These are phyloP conservation scores for Orycteropus afer DNA, from an alignment of 2,113 vertebrate species.

Conservation along the genomic window DNA sequence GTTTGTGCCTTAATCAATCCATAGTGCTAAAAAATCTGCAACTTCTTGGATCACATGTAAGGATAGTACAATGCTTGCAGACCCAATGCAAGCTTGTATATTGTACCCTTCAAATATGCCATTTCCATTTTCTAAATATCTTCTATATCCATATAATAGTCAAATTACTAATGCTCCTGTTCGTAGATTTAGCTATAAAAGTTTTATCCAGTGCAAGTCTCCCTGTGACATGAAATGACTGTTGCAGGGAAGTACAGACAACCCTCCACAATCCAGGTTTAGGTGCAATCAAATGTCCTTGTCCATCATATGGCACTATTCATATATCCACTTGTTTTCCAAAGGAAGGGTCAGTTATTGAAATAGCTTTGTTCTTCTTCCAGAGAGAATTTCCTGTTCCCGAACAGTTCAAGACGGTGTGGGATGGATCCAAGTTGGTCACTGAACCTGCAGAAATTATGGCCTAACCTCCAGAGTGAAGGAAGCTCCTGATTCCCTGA, in stretches of 20 bases:
- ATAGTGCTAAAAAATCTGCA: slow-evolving; percentile 55
- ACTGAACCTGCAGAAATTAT: slow-evolving; percentile 97
- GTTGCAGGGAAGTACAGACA: slow-evolving; percentile 71
- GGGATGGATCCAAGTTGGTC: slow-evolving; percentile 95
- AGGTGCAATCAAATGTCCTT: slow-evolving; percentile 71
- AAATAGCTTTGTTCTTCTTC: slow-evolving; percentile 76
- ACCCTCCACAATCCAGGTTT: slow-evolving; percentile 59
- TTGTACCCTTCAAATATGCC: slow-evolving; percentile 76
- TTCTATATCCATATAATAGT: slow-evolving; percentile 68
- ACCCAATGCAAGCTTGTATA: slow-evolving; percentile 70
- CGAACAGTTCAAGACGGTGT: slow-evolving; percentile 98
- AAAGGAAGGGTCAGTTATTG: slow-evolving; percentile 68
- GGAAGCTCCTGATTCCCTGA: neutral
- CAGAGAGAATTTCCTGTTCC: slow-evolving; percentile 98
- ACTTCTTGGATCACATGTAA: slow-evolving; percentile 73
- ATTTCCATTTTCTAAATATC: slow-evolving; percentile 78
- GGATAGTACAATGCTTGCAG: slow-evolving; percentile 79
- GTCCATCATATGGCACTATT: slow-evolving; percentile 57
- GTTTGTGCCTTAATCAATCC: slow-evolving; percentile 76
- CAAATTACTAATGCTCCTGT: slow-evolving; percentile 73
- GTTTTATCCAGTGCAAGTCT: slow-evolving; percentile 77
- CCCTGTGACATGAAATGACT: slow-evolving; percentile 65
- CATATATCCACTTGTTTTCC: slow-evolving; percentile 70
- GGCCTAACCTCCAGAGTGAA: slow-evolving; percentile 84
- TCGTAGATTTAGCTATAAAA: slow-evolving; percentile 81